Evolutionary conservation across 2,113 vertebrate species (phyloP).

Genomic region (Halichoeres trimaculatus): DNA sequence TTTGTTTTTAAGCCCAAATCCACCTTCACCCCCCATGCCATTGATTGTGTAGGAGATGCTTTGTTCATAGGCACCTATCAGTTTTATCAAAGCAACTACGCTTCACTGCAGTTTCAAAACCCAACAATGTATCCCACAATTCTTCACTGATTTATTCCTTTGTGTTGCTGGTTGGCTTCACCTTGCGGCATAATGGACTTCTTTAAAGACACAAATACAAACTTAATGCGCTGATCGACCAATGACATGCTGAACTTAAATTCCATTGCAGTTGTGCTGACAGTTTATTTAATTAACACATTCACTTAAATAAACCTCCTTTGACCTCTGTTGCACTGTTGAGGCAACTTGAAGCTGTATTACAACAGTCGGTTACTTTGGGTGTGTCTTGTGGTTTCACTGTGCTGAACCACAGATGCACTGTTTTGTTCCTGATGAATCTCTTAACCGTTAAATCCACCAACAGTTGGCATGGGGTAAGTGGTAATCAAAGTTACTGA

Average conservation of each 20-base stretch:
- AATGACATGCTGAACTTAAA: neutral
- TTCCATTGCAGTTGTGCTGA: neutral
- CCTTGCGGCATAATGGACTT: neutral
- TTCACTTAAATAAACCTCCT: neutral
- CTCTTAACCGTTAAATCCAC: neutral
- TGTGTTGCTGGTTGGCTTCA: neutral
- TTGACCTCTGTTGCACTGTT: neutral
- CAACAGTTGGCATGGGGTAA: too few species aligned
- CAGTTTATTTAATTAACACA: neutral
- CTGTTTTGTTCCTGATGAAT: neutral
- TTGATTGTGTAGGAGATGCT: too few species aligned
- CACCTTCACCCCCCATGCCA: too few species aligned
- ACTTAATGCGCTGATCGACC: neutral
- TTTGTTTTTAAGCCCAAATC: too few species aligned
- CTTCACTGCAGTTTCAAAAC: too few species aligned
- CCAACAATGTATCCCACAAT: too few species aligned
- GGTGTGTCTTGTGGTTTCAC: neutral
- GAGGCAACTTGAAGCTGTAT: constrained; percentile 24
- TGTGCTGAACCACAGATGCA: neutral
- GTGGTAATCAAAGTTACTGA: neutral
- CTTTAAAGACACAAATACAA: too few species aligned
- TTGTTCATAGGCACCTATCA: too few species aligned
- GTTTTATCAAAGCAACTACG: too few species aligned
- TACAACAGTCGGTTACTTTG: neutral
- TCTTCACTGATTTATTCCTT: too few species aligned